These are phyloP conservation scores for Argynnis bischoffii DNA, from an alignment of 2,888 invertebrate species.

Conservation along the genomic window DNA sequence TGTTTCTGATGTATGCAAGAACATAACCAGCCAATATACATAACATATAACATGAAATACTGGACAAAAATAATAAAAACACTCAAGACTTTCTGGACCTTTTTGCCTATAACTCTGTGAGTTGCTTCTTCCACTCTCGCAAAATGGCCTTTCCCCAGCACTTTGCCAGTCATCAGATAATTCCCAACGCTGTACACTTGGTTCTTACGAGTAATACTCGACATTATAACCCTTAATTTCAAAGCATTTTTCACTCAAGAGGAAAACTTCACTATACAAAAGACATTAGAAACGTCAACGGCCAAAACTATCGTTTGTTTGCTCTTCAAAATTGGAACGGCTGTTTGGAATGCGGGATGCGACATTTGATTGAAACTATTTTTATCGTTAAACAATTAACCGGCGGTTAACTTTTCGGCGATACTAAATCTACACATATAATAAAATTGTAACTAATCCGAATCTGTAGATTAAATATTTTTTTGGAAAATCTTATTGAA, in stretches of 20 bases:
- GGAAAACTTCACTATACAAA: constrained; percentile 44
- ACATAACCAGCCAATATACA: background rate
- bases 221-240: constrained; percentile 56
- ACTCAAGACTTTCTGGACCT: constrained; percentile 68
- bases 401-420: background rate
- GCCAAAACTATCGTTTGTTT: constrained; percentile 64
- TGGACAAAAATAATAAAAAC: background rate
- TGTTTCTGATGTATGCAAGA: no score
- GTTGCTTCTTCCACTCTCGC: constrained; percentile 88
- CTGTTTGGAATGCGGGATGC: constrained; percentile 44
- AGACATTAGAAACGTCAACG: constrained; percentile 61
- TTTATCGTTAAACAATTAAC: constrained; percentile 48
- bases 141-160: constrained; percentile 89
- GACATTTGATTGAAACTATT: constrained; percentile 65
- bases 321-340: constrained; percentile 69
- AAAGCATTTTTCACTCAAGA: constrained; percentile 42
- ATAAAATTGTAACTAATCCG: no score
- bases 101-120: constrained; percentile 85
- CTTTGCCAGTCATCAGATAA: constrained; percentile 86
- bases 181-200: constrained; percentile 85
- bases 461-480: no score
- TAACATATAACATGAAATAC: background rate
- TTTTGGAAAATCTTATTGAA: no score
- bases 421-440: background rate
- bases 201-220: constrained; percentile 61